A percentile compares a stretch with the other conserved stretches of the same genome.
phyloP scores from a whole-genome alignment of 2,113 vertebrate species.

The Rhinopomastus cyanomelas region DNA sequence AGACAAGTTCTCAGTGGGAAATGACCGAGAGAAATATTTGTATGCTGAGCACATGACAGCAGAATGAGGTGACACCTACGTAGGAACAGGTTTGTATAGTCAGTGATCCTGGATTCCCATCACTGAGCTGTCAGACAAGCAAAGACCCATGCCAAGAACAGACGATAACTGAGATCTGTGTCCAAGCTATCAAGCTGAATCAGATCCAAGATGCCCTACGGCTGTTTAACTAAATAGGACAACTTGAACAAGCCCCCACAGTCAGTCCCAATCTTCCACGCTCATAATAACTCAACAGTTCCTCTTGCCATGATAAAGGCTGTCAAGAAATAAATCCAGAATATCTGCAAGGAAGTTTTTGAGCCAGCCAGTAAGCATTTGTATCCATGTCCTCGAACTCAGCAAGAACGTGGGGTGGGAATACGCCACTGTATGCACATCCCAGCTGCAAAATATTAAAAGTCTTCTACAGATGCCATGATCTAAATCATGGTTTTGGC shows the following conservation, averaged over 20 bases:
- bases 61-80: conserved; percentile 22
- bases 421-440: not conserved
- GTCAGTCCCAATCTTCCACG: conserved; percentile 14
- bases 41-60: not conserved
- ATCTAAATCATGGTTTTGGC: conserved; percentile 43
- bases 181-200: conserved; percentile 39
- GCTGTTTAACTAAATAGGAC: conserved; percentile 47
- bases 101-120: conserved; percentile 10
- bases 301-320: conserved; percentile 19
- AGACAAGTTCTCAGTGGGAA: not conserved
- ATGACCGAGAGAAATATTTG: not conserved
- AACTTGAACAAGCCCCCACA: conserved; percentile 23
- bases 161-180: conserved; percentile 18
- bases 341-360: conserved; percentile 23
- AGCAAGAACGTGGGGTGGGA: conserved; percentile 12
- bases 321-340: conserved; percentile 22
- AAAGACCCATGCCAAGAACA: conserved; percentile 21
- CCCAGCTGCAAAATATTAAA: conserved; percentile 59
- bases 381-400: not conserved
- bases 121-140: conserved; percentile 26
- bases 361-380: conserved; percentile 25
- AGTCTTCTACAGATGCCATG: conserved; percentile 6
- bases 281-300: not conserved
- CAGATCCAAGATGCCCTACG: conserved; percentile 29
- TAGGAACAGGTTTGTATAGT: conserved; percentile 6